Percentiles rank a stretch among this genome's conserved stretches.
Conservation (phyloP, 2,113 vertebrate species). For the Actenoides lindsayi region DNA sequence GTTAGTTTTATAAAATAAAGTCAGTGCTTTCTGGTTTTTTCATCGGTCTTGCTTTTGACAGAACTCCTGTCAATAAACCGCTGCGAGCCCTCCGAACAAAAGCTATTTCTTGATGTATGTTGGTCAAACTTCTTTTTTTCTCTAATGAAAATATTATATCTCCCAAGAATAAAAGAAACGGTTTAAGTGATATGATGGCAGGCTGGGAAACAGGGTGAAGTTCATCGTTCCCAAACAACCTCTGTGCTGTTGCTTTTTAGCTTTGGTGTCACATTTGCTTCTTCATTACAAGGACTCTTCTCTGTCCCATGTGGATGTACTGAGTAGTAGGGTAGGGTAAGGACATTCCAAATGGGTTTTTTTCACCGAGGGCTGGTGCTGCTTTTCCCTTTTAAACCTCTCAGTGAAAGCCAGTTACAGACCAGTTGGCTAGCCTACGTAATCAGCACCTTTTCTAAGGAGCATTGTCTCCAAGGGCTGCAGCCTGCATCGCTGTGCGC, state of each 20-base stretch:
- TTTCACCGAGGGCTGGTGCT: background rate
- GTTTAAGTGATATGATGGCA: background rate
- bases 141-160: background rate
- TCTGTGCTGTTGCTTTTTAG: background rate
- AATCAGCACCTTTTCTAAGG: constrained; percentile 39
- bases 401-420: background rate
- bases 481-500: background rate
- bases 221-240: constrained; percentile 11
- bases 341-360: background rate
- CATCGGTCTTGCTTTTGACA: background rate
- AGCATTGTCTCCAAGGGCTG: background rate
- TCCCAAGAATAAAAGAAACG: constrained; percentile 24
- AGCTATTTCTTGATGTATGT: background rate
- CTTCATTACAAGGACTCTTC: background rate
- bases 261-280: constrained; percentile 30
- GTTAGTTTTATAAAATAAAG: constrained; percentile 22
- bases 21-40: background rate
- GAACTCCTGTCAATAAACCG: background rate
- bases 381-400: constrained; percentile 42
- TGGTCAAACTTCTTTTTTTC: background rate
- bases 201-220: background rate
- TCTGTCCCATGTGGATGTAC: background rate
- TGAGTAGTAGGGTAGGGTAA: constrained; percentile 24
- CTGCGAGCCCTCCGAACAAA: background rate
- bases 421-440: background rate